Base-by-base conservation (phyloP, 35 echinoderm and acorn worm species). In the Anneissia japonica region DNA sequence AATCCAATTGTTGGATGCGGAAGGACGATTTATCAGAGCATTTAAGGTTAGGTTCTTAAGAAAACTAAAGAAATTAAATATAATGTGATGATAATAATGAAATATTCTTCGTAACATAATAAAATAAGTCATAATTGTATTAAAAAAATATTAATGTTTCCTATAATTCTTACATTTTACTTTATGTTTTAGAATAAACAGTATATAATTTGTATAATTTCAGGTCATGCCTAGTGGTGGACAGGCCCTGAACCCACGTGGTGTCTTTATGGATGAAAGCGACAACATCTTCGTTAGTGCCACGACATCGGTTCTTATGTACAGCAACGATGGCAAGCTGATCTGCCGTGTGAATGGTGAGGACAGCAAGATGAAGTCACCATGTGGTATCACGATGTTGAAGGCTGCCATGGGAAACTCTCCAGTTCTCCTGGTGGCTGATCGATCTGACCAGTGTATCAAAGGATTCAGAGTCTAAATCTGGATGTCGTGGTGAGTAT, bases 261-360 rank as follows among this genome's bases (percentile, higher is more conserved):
- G 79, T 39, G 37, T 81, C 38, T 36, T 26, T 9, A 39, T 81
- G 35, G 79, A 81, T 32, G 79, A 30, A 4, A 35, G 30, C 38
- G 79, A 81, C 38, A 81, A 81, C 79, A 81, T 81, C 79, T 38
- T 81, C 31, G 36, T 81, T 30, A 38, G 79, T 81, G 79, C 35
- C 38, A 81, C 35, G 3, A 81, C 35, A 36, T 30, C 35, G 23
- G 79, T 81, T 0, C 37, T 38, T 3, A 81, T 81, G 79, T 81
- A 38, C 36, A 36, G 79, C 28, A 30, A 17, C 35, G 79, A 81
- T n/a, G 79, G 79, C 23, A 14, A 16, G 2, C 40, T 81, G 3
- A 39, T 81, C 37, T 40, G 79, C 79, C 79, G 79, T 26, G 38
- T 81, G 35, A 39, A 81, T 39, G 38, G 79, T 26, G 79, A 81